Evolutionary conservation across 2,797 vertebrate species (phyloP).

Genomic region (Sarcophilus harrisii): DNA sequence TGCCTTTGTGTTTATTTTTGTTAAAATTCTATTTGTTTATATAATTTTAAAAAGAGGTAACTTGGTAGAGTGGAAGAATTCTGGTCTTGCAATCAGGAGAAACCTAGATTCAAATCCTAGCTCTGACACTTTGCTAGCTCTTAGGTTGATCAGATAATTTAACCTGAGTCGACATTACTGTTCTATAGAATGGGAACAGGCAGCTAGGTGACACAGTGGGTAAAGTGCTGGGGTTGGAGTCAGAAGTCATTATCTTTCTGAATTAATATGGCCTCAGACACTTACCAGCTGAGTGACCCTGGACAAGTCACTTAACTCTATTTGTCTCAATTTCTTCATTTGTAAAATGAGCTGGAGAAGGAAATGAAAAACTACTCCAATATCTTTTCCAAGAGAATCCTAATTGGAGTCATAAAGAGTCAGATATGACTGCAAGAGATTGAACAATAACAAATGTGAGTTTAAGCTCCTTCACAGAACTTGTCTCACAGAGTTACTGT

Average conservation of each 20-base stretch:
- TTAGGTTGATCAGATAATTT: background rate
- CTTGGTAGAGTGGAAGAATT: background rate
- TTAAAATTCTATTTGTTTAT: background rate
- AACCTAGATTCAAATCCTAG: background rate
- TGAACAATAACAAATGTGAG: background rate
- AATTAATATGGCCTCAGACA: background rate
- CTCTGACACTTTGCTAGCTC: background rate
- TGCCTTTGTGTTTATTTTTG: background rate
- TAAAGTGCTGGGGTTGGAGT: background rate
- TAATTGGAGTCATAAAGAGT: background rate
- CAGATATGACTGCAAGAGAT: background rate
- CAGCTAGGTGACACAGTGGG: background rate
- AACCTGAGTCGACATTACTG: background rate
- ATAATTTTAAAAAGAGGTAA: background rate
- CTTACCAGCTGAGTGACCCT: background rate
- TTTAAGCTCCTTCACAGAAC: background rate
- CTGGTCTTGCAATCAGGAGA: background rate
- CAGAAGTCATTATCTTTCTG: background rate
- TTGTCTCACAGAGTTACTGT: background rate
- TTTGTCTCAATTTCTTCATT: background rate
- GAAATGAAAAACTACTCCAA: background rate
- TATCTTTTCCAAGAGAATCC: background rate
- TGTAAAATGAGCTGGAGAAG: background rate
- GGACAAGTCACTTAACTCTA: background rate
- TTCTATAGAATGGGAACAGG: background rate